Conservation (phyloP, 2,888 invertebrate genomes). For the Stenodera caucasica region DNA sequence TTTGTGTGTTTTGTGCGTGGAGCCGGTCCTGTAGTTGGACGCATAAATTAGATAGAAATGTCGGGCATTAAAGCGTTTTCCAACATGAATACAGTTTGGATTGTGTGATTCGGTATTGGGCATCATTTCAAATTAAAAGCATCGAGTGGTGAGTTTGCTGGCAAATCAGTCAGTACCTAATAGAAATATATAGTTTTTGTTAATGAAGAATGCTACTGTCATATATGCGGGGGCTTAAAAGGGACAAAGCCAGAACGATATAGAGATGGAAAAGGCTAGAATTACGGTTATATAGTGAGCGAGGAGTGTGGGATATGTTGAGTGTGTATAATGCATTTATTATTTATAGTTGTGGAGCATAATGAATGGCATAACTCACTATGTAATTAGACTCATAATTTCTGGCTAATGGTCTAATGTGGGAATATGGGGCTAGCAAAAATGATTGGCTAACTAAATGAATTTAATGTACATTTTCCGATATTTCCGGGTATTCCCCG, state of each 20-base stretch:
- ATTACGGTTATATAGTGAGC: neutral
- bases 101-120: constrained; percentile 27
- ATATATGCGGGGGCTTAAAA: constrained; percentile 19
- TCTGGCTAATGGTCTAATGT: constrained; percentile 54
- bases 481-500: no score
- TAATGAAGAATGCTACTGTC: constrained; percentile 55
- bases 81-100: neutral
- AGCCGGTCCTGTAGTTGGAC: neutral
- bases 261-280: neutral
- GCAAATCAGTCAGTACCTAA: constrained; percentile 48
- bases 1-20: neutral
- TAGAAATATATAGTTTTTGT: constrained; percentile 56
- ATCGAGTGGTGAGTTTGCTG: constrained; percentile 35
- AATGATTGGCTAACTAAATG: constrained; percentile 46
- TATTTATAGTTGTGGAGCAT: constrained; percentile 52
- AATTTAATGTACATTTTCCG: neutral
- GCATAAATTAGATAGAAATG: neutral
- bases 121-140: constrained; percentile 46
- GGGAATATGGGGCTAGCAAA: constrained; percentile 45
- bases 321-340: constrained; percentile 53
- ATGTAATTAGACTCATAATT: constrained; percentile 57
- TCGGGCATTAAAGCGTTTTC: neutral
- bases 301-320: constrained; percentile 8
- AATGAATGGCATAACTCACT: constrained; percentile 57
- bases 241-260: neutral